Percentiles rank a stretch among this genome's conserved stretches.
Evolutionary conservation across 1,140 invertebrate species (phyloP).

Genomic region (Macrotrachela quadricornifera): DNA sequence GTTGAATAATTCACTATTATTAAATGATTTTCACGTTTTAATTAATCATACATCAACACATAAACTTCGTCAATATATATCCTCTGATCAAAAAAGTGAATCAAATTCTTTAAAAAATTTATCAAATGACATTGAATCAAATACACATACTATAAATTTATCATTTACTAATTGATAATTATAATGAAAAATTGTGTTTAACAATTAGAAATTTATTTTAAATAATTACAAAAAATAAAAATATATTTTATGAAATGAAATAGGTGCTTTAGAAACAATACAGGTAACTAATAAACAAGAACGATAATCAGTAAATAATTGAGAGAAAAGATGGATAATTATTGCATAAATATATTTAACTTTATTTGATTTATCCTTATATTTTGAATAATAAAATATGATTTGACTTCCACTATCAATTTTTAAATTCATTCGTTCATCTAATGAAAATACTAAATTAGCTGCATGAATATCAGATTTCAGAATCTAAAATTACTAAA

Average conservation of each 20-base stretch:
- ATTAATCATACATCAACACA: background rate
- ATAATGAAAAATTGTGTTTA: conserved; percentile 75
- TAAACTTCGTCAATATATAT: conserved; percentile 85
- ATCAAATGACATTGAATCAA: conserved; percentile 92
- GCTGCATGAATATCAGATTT: conserved; percentile 9
- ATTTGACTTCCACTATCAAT: too few relatives aligned
- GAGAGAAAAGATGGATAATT: conserved; percentile 77
- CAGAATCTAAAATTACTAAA: conserved; percentile 7
- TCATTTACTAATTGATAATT: conserved; percentile 64
- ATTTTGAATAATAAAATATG: too few relatives aligned
- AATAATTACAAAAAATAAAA: conserved; percentile 26
- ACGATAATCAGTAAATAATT: conserved; percentile 76
- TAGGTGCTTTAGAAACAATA: conserved; percentile 80
- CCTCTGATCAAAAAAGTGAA: conserved; percentile 72
- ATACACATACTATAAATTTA: conserved; percentile 63
- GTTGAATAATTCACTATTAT: conserved; percentile 11
- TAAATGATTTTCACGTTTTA: conserved; percentile 9
- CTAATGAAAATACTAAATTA: conserved; percentile 6
- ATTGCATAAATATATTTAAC: conserved; percentile 89
- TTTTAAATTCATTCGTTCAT: too few relatives aligned
- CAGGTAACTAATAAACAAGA: conserved; percentile 79
- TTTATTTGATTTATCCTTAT: too few relatives aligned
- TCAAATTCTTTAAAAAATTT: conserved; percentile 79
- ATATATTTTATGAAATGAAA: conserved; percentile 96
- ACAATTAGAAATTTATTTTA: background rate